Base-by-base conservation (phyloP, 2,797 vertebrate genomes). In the Sebastes cheni region DNA sequence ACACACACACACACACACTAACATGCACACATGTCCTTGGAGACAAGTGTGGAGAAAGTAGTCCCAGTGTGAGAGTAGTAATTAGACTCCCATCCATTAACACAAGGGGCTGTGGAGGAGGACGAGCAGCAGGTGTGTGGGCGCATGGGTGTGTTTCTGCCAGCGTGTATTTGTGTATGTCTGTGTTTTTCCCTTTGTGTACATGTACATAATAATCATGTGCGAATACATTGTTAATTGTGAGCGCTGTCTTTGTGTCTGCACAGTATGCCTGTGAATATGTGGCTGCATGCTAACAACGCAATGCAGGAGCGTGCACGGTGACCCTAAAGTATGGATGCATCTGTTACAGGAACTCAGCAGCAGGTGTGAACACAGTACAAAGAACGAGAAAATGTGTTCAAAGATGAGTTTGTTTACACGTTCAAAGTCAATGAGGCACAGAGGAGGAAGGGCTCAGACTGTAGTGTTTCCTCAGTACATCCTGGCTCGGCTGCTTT, bases 71-170 rank as follows among this genome's bases (percentile, higher is more conserved):
- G 82, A 92, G 88, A 94, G 59, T 90, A 94, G 95, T 96, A 96
- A 97, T 97, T 96, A 96, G 95, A 95, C 82, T 89, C 92, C 93
- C 93, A 94, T 96, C 96, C 93, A 96, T 97, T 96, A 96, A 95
- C 95, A 95, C 93, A 91, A 88, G 85, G 91, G 89, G 89, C 92
- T 79, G 87, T 82, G 91, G 90, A 93, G 89, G 79, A 88, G 90
- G 82, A 87, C 16, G 87, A 93, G 91, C 90, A 93, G 93, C 92
- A 94, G 92, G 91, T 94, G 93, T 92, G 92, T 91, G 90, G 83
- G 92, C 75, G 91, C 84, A 36, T 70, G 80, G 70, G 80, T 84
- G 89, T 84, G 85, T 87, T 80, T 84, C 64, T 87, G 81, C 61
- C 78, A 82, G 79, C 70, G 78, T 88, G 75, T 85, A 80, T 77